Conservation (phyloP, 2,888 invertebrate genomes). For the Drosophila rubida region DNA sequence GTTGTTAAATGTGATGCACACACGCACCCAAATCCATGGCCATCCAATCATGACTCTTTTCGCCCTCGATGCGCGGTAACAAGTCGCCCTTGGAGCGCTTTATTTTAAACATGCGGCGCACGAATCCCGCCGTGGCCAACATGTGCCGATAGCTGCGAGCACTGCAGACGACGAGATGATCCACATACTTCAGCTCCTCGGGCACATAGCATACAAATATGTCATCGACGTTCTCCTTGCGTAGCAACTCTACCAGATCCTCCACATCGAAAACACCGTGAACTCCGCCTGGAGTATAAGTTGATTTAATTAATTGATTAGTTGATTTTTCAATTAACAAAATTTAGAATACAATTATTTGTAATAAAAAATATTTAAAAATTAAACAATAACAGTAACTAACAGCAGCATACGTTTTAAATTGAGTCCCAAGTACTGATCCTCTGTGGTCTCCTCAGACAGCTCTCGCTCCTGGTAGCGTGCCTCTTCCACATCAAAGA, state of each 20-base stretch:
- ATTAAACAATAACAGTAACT: no score
- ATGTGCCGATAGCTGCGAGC: constrained; percentile 91
- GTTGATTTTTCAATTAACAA: no score
- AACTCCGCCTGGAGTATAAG: constrained; percentile 93
- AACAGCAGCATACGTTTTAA: constrained; percentile 86
- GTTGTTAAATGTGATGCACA: neutral
- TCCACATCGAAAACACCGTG: constrained; percentile 95
- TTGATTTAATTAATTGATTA: no score
- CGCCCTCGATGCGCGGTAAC: constrained; percentile 92
- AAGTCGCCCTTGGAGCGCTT: constrained; percentile 88
- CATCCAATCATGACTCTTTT: constrained; percentile 92
- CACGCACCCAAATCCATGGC: constrained; percentile 94
- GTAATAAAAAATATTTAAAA: no score
- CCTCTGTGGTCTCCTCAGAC: constrained; percentile 25
- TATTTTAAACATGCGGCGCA: constrained; percentile 91
- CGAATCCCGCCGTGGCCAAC: constrained; percentile 90
- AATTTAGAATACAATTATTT: no score
- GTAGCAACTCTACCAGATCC: constrained; percentile 91
- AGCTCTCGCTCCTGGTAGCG: constrained; percentile 69
- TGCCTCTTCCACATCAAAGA: constrained; percentile 91
- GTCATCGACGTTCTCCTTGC: constrained; percentile 91
- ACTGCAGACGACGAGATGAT: constrained; percentile 93
- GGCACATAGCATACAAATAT: constrained; percentile 93
- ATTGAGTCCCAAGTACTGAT: constrained; percentile 85
- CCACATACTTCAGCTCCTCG: constrained; percentile 90